Conservation (phyloP, 2,113 vertebrate genomes). For the Pseudorectes ferrugineus region DNA sequence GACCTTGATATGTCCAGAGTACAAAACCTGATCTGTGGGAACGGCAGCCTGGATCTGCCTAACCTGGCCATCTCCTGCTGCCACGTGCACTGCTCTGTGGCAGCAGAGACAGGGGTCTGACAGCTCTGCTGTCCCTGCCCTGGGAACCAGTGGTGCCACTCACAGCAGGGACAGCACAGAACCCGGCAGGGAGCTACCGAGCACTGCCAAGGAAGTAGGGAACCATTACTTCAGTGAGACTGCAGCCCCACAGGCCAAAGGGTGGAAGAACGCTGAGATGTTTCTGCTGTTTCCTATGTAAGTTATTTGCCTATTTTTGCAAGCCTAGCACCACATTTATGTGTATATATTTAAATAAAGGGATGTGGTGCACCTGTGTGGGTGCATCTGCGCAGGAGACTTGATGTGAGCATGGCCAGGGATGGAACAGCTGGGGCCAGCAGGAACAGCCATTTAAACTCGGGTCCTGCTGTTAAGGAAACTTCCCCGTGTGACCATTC, state of each 20-base stretch:
- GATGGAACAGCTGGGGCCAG: neutral
- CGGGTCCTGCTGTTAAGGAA: neutral
- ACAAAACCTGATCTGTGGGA: neutral
- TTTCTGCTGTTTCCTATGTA: neutral
- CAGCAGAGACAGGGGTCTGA: neutral
- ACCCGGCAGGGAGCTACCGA: rapidly evolving
- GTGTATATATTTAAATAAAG: neutral
- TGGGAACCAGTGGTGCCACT: neutral
- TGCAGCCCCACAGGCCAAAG: neutral
- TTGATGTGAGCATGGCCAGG: rapidly evolving
- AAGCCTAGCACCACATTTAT: neutral
- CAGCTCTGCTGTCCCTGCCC: neutral
- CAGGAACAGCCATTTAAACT: neutral
- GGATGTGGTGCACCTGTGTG: too few relatives aligned
- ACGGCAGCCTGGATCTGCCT: neutral
- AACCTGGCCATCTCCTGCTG: rapidly evolving
- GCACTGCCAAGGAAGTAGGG: neutral
- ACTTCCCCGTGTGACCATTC: too few relatives aligned
- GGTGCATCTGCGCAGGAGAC: neutral
- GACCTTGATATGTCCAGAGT: neutral
- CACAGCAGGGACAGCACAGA: rapidly evolving
- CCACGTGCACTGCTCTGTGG: rapidly evolving
- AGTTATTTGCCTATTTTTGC: neutral
- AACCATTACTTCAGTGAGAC: neutral
- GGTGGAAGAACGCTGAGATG: neutral